Base-by-base conservation (phyloP, 2,888 invertebrate genomes). In the Apodemia hepburni region DNA sequence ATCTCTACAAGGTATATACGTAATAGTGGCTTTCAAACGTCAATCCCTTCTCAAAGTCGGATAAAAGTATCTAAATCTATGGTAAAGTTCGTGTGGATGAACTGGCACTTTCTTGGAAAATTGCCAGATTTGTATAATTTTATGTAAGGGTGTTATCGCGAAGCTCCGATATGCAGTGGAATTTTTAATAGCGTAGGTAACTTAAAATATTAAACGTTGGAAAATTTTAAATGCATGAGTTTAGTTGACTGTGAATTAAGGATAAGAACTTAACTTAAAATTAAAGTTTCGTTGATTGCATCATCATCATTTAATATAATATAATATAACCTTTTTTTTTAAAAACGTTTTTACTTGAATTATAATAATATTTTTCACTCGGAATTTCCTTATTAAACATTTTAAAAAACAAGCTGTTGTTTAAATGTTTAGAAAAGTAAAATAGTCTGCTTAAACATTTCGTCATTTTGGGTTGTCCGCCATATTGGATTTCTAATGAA, bases 1-100 rank as follows among this genome's bases (percentile, higher is more conserved):
- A 54, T 54, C 54, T 51, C 18, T 1, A 54, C 15, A 12, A 54
- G 54, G 27, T 54, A 54, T 54, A 27, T 27, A 27, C 22, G 22
- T 54, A 15, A 54, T 27, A 54, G 27, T 54, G 51, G 51, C 22
- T 51, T 51, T 51, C 27, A 51, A 51, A 51, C 51, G 27, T 51
- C 51, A 12, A 27, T 11, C 51, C 51, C 51, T 51, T 51, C 18
- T 51, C 51, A 51, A 51, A 51, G 51, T 51, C 17, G 51, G 51
- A 51, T 51, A 51, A 51, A 22, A 51, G 54, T 27, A 51, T 51
- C 27, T 11, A 51, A 27, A 22, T n/a, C 11, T 51, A 12, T 22
- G 51, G 12, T 12, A 9, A 12, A 22, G 27, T 11, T 51, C 51
- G 18, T 12, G 51, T 3, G 11, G 17, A 51, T 51, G 51, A 51